Conservation (phyloP, 2,888 invertebrate genomes). For the Pterostichus niger region DNA sequence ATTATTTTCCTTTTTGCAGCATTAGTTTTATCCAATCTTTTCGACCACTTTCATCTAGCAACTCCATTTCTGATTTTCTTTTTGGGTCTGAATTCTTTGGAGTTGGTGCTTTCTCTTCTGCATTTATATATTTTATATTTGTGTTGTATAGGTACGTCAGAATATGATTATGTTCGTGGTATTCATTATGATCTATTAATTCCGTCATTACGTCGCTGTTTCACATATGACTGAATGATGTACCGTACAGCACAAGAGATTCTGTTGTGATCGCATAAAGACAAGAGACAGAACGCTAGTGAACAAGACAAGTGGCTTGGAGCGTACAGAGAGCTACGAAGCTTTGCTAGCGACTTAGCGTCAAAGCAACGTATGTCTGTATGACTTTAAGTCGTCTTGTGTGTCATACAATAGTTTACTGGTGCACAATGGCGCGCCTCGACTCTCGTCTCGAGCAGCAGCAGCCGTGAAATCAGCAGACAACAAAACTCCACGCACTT, state of each 20-base stretch:
- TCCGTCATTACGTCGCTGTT: slow-evolving; percentile 45
- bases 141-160: neutral
- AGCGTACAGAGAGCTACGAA: slow-evolving; percentile 16
- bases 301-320: slow-evolving; percentile 47
- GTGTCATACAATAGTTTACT: slow-evolving; percentile 59
- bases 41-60: too few relatives aligned
- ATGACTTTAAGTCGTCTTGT: slow-evolving; percentile 61
- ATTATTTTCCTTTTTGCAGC: too few relatives aligned
- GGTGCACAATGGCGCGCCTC: slow-evolving; percentile 52
- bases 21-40: too few relatives aligned
- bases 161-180: slow-evolving; percentile 10
- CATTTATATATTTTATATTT: neutral
- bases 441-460: slow-evolving; percentile 47
- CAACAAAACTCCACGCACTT: slow-evolving; percentile 45
- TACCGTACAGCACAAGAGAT: slow-evolving; percentile 28
- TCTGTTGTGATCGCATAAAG: slow-evolving; percentile 49
- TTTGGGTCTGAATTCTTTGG: too few relatives aligned
- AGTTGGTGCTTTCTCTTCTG: too few relatives aligned
- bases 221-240: slow-evolving; percentile 48
- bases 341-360: slow-evolving; percentile 38
- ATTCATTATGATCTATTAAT: slow-evolving; percentile 40
- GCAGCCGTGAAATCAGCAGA: slow-evolving; percentile 58
- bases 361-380: slow-evolving; percentile 48
- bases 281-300: slow-evolving; percentile 44
- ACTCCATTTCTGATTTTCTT: too few relatives aligned